phyloP scores from a whole-genome alignment of 92 coral and sea anemone genomes.

The Pocillopora meandrina region DNA sequence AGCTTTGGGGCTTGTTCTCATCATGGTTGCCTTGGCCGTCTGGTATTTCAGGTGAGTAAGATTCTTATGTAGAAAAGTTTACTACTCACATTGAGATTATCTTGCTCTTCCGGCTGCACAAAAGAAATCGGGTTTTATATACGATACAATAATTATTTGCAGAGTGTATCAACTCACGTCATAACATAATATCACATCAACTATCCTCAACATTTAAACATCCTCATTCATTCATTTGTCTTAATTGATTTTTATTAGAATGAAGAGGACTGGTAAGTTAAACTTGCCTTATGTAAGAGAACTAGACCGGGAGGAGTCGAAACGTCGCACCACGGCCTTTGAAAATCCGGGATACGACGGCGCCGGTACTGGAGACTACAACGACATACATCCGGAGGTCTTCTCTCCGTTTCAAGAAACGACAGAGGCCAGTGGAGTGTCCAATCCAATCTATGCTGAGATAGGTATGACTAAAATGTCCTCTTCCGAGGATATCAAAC shows the following conservation, averaged over 20 bases:
- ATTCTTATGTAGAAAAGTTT: neutral
- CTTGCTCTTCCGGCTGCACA: too few species aligned
- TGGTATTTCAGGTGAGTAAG: slow-evolving; percentile 38
- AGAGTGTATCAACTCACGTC: too few species aligned
- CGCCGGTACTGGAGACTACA: neutral
- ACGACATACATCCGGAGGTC: neutral
- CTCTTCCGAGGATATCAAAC: neutral
- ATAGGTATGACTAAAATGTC: slow-evolving; percentile 24
- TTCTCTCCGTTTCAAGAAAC: slow-evolving; percentile 37
- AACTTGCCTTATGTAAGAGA: slow-evolving; percentile 12
- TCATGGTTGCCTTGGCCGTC: slow-evolving; percentile 25
- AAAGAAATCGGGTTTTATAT: too few species aligned
- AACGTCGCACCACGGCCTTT: slow-evolving; percentile 28
- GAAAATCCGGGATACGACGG: slow-evolving; percentile 43
- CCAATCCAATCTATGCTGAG: slow-evolving; percentile 28
- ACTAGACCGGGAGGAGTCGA: neutral
- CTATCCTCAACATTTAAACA: too few species aligned
- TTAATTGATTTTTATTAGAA: neutral
- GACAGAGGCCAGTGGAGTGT: neutral
- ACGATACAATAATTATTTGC: too few species aligned
- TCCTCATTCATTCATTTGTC: too few species aligned
- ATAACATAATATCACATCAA: too few species aligned
- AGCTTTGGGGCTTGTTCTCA: slow-evolving; percentile 2
- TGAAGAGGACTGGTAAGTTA: neutral
- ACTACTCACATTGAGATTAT: too few species aligned